Conservation (phyloP, 1,140 invertebrate species). For the Nasonia vitripennis region DNA sequence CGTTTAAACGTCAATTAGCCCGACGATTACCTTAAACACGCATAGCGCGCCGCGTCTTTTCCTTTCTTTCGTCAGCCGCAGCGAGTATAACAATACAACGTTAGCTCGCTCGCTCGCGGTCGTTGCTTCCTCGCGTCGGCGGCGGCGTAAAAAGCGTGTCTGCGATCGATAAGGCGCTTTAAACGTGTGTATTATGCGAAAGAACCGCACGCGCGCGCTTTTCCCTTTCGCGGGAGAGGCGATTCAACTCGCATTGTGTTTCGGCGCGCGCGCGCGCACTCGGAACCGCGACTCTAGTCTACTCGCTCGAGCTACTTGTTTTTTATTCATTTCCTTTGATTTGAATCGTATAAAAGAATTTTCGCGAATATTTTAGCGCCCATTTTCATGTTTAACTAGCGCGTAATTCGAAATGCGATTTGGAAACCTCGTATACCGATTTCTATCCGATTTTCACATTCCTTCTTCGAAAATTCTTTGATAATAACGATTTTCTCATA, state of each 20-base stretch:
- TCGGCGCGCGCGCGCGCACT: not conserved
- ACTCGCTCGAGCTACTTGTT: too few species aligned
- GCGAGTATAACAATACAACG: not conserved
- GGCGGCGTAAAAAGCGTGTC: conserved; percentile 12
- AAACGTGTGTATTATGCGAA: not conserved
- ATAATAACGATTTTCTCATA: too few species aligned
- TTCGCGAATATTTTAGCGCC: not conserved
- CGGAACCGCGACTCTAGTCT: not conserved
- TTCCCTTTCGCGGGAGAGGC: conserved; percentile 20
- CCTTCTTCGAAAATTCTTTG: too few species aligned
- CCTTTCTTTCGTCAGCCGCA: not conserved
- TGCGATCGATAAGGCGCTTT: conserved; percentile 22
- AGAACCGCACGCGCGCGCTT: conserved; percentile 2
- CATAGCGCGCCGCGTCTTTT: not conserved
- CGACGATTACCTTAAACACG: too few species aligned
- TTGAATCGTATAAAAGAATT: not conserved
- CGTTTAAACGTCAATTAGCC: not conserved
- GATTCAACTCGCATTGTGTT: conserved; percentile 33
- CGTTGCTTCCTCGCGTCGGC: conserved; percentile 18
- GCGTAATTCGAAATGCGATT: too few species aligned
- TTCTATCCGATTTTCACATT: too few species aligned
- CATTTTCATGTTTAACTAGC: too few species aligned
- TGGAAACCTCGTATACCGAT: too few species aligned
- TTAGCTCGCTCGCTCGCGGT: not conserved
- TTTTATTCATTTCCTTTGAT: too few species aligned